Conservation (phyloP, 2,113 vertebrate genomes). For the Oenanthe oenanthe region DNA sequence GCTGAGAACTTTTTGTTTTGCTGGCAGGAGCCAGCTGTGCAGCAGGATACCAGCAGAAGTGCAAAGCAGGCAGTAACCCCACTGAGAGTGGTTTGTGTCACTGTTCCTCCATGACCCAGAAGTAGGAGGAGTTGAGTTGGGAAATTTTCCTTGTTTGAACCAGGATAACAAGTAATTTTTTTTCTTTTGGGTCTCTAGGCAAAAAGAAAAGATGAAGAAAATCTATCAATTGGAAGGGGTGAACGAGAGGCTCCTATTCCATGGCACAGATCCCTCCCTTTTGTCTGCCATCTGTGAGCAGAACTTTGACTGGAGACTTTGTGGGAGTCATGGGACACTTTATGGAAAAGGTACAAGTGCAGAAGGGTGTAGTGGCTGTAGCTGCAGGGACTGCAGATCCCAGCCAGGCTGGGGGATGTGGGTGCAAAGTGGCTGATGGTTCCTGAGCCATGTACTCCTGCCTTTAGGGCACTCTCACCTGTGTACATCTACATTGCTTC, state of each 20-base stretch:
- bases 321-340: constrained; percentile 84
- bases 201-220: constrained; percentile 89
- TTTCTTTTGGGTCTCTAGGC: constrained; percentile 70
- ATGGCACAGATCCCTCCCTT: constrained; percentile 78
- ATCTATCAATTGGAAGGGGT: constrained; percentile 34
- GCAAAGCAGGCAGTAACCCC: not conserved
- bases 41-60: constrained; percentile 6
- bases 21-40: constrained; percentile 15
- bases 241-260: constrained; percentile 85
- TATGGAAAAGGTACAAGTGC: constrained; percentile 86
- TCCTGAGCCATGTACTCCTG: not conserved
- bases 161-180: not conserved
- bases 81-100: not conserved
- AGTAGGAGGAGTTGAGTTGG: not conserved
- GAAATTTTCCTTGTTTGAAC: constrained; percentile 16
- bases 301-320: constrained; percentile 94
- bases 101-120: not conserved
- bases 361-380: not conserved
- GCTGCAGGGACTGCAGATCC: not conserved
- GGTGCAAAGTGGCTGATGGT: not conserved
- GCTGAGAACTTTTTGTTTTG: constrained; percentile 40
- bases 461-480: not conserved
- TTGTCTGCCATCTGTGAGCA: constrained; percentile 80
- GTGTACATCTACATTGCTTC: not conserved
- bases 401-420: not conserved